These are phyloP conservation scores for Manis crassicaudata DNA, from an alignment of 2,797 vertebrate genomes.

Conservation along the genomic window DNA sequence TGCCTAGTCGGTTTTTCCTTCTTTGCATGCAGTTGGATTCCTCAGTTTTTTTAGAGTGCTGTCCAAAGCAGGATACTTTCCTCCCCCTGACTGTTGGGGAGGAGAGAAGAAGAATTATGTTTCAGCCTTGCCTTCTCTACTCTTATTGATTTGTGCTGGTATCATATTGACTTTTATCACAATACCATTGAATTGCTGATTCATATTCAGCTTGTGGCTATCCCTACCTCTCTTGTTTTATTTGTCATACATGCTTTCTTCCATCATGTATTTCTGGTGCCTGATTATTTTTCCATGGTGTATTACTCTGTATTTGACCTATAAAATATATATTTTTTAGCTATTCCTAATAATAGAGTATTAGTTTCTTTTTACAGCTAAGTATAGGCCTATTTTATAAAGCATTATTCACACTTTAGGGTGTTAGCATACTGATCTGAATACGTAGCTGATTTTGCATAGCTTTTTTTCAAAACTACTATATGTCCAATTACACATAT, in stretches of 20 bases:
- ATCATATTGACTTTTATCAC: conserved; percentile 74
- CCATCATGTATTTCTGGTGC: not conserved
- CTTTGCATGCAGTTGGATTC: not conserved
- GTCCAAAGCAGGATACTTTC: conserved; percentile 18
- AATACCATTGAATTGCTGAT: conserved; percentile 70
- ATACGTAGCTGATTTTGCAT: conserved; percentile 12
- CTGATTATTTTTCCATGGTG: conserved; percentile 4
- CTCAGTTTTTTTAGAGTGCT: not conserved
- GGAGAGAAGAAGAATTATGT: conserved; percentile 67
- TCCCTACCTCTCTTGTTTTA: conserved; percentile 36
- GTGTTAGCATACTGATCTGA: conserved; percentile 35
- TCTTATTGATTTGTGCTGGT: conserved; percentile 72
- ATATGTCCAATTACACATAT: not conserved
- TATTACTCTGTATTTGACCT: conserved; percentile 14
- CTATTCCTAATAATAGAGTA: conserved; percentile 42
- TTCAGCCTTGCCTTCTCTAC: conserved; percentile 56
- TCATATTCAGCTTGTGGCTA: conserved; percentile 64
- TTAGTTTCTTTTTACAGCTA: conserved; percentile 6
- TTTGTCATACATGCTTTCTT: conserved; percentile 41
- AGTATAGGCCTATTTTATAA: conserved; percentile 32
- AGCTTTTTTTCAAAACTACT: not conserved
- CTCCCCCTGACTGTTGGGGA: conserved; percentile 75
- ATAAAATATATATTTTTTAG: not conserved
- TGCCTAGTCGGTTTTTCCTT: not conserved
- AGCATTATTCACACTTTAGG: not conserved